These are phyloP conservation scores for Cisticola juncidis DNA, from an alignment of 2,113 vertebrate species.

Conservation along the genomic window DNA sequence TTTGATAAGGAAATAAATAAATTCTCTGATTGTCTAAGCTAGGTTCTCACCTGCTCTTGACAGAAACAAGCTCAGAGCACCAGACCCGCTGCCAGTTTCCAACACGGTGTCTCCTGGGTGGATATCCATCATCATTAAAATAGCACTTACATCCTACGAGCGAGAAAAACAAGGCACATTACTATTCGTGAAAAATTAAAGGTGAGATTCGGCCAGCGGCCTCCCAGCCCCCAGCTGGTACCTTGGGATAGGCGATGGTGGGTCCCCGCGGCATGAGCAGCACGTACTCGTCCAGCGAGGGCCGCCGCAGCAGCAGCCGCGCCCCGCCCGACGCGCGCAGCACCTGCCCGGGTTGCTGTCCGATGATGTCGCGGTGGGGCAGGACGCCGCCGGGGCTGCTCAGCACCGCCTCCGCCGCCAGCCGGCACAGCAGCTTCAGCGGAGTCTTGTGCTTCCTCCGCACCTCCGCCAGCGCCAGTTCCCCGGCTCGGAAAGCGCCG, in stretches of 20 bases:
- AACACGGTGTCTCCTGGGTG: slow-evolving; percentile 84
- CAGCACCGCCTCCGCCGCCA: slow-evolving; percentile 60
- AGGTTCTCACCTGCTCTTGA: slow-evolving; percentile 86
- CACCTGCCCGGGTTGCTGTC: slow-evolving; percentile 70
- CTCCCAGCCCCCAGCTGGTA: background rate
- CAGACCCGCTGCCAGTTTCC: slow-evolving; percentile 88
- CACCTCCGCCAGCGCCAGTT: slow-evolving; percentile 78
- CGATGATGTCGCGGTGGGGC: slow-evolving; percentile 72
- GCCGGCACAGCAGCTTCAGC: slow-evolving; percentile 77
- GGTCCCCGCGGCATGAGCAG: slow-evolving; percentile 85
- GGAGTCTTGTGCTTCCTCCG: slow-evolving; percentile 4
- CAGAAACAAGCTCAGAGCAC: slow-evolving; percentile 88
- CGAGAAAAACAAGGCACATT: background rate
- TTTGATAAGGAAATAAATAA: background rate
- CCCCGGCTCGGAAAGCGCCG: slow-evolving; percentile 69
- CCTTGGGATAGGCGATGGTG: slow-evolving; percentile 88
- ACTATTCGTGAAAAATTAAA: fast-evolving
- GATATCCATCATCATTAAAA: slow-evolving; percentile 85
- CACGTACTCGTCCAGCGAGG: slow-evolving; percentile 86
- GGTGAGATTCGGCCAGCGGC: fast-evolving
- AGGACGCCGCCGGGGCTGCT: slow-evolving; percentile 72
- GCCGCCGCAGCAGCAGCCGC: slow-evolving; percentile 75
- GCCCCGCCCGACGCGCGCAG: slow-evolving; percentile 57
- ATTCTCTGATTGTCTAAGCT: background rate
- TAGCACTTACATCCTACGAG: slow-evolving; percentile 75